Conservation (phyloP, 2,797 vertebrate genomes). For the Pteronotus mesoamericanus region DNA sequence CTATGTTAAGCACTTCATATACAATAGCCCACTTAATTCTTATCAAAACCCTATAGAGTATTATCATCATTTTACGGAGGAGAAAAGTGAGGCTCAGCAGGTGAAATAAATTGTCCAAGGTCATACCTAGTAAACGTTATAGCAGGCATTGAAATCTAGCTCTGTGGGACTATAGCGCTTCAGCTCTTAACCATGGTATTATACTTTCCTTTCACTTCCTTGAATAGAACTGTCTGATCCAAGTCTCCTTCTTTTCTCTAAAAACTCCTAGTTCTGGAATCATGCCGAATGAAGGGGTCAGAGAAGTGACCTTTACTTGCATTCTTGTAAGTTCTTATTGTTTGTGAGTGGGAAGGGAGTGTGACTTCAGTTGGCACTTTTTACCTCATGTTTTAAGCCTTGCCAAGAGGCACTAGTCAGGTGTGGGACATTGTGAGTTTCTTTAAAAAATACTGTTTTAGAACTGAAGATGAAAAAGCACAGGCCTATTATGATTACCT, state of each 20-base stretch:
- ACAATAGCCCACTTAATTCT: neutral
- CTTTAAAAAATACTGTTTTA: neutral
- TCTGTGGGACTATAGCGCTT: neutral
- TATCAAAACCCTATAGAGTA: neutral
- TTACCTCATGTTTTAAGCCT: slow-evolving; percentile 38
- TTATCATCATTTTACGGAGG: neutral
- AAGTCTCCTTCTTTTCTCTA: slow-evolving; percentile 39
- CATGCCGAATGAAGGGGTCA: neutral
- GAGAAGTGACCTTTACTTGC: neutral
- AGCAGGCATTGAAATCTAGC: neutral
- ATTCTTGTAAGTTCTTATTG: slow-evolving; percentile 38
- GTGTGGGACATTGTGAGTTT: neutral
- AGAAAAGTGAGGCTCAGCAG: slow-evolving; percentile 25
- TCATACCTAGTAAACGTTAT: neutral
- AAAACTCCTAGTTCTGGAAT: slow-evolving; percentile 41
- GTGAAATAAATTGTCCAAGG: slow-evolving; percentile 16
- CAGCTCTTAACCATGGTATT: neutral
- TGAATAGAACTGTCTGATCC: neutral
- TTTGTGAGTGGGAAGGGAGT: neutral
- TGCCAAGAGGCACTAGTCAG: neutral
- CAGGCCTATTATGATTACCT: neutral
- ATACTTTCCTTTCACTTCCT: slow-evolving; percentile 23
- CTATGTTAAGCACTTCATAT: neutral
- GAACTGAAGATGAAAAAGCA: neutral
- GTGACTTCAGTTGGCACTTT: slow-evolving; percentile 26